Base-by-base conservation (phyloP, 2,888 invertebrate genomes). In the Chaetogeoica ovagalla region DNA sequence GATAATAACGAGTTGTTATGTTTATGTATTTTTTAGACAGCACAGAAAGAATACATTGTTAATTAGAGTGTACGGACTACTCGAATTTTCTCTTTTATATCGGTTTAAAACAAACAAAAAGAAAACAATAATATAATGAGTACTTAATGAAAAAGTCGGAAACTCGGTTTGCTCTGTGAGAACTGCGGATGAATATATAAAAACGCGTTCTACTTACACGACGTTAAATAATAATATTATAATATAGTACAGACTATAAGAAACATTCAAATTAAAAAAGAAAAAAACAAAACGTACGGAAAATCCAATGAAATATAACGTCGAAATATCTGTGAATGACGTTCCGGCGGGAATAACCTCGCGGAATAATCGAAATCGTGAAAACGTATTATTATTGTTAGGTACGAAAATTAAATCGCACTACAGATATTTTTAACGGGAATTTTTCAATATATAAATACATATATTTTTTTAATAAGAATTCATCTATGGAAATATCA, bases 61-160 rank as follows among this genome's bases (percentile, higher is more conserved):
- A 66, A 75, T 66, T 75, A 43, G 75, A 75, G 75, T 75, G 66
- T 66, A 75, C 23, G 21, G 19, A 39, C 7, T 19, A 4, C 1
- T 74, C 23, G 23, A 59, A 13, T 75, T 75, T 75, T 66, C 66
- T 57, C 57, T 57, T 57, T 65, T 65, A 65, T 57, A 65, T 57
- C 21, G 21, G n/a, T 8, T 55, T 55, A 19, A 43, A 75, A 15
- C 48, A 15, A 66, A 66, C 5, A 66, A 11, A 13, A 39, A 39
- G 63, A 55, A 65, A 55, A 65, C 9, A 43, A 43, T 43, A 43
- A 7, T 43, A 43, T 48, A 21, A 21, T 17, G 8, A 68, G 13
- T 15, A 48, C 48, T 15, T 13, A 48, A 48, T 48, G 43, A 43
- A 55, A 55, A 23, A 60, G 60, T 23, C 60, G 21, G 13, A 60